Evolutionary conservation across 2,113 vertebrate species (phyloP), one percentile per base, ranked within the genome.

Genomic region (Oncorhynchus kisutch): DNA sequence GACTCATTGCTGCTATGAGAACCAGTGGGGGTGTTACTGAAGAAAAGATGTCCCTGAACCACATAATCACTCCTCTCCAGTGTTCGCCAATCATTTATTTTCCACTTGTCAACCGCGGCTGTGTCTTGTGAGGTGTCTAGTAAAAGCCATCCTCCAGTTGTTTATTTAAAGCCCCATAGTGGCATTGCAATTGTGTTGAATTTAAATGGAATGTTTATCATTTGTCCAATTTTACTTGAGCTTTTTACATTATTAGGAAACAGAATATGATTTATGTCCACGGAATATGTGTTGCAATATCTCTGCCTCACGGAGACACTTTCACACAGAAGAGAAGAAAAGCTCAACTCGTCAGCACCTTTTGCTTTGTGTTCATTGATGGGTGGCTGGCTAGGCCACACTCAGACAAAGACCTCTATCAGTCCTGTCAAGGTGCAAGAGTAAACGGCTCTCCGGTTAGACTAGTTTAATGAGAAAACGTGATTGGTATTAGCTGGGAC

Each of bases 401-500:
- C 29, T 45, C 39, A 45, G 39, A 70, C 67, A 27, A 75, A 71
- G 73, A 77, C 71, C 27, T 72, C 45, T 65, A 34, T 67, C 66
- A 69, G 73, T 57, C 62, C 57, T 78, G 54, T 49, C 78, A 60
- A 71, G 39, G 12, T 64, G 39, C 71, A 68, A 70, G 67, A 81
- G 74, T 69, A 73, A 87, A 71, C 11, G 62, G 39, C 57, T 78
- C 78, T 66, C 48, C 59, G 29, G 29, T 78, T 78, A 66, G 71
- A 68, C 48, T 31, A 12, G 4, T 77, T 77, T 81, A 81, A 84
- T 78, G 25, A 81, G 72, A 79, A 69, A 81, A 27, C 3, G 51
- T 81, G 65, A 84, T 78, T 84, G 65, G 79, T 86, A 85, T 85
- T 2, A 82, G 59, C 74, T 70, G 72, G 69, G 76, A 75, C 59